Conservation (phyloP, 2,888 invertebrate species). For the Sipha maydis region DNA sequence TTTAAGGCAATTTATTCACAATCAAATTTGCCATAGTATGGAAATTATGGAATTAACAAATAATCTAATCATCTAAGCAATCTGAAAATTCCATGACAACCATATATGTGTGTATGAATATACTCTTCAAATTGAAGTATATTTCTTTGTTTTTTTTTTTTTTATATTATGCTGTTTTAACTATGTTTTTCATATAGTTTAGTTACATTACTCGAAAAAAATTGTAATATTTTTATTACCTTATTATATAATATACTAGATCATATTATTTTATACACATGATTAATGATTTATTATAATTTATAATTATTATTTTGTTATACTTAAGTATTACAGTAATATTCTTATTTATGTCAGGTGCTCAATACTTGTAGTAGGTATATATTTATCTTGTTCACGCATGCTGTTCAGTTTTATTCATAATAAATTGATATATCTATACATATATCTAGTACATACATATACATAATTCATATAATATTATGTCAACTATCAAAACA, state of each 20-base stretch:
- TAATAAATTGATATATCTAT: not conserved
- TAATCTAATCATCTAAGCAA: not conserved
- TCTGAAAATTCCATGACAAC: conserved; percentile 8
- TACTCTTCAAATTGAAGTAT: not conserved
- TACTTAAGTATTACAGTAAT: conserved; percentile 1
- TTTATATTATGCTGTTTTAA: not conserved
- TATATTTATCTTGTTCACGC: conserved; percentile 35
- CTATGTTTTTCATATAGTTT: too few relatives aligned
- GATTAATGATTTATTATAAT: conserved; percentile 4
- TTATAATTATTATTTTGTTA: conserved; percentile 29
- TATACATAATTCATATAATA: too few relatives aligned
- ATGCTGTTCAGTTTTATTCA: conserved; percentile 16
- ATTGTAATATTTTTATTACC: not conserved
- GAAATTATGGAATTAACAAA: not conserved
- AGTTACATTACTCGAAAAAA: not conserved
- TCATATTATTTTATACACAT: not conserved
- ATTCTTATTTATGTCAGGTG: conserved; percentile 31
- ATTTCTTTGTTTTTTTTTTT: not conserved
- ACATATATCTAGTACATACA: too few relatives aligned
- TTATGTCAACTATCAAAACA: too few relatives aligned
- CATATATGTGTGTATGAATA: not conserved
- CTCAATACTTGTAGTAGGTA: conserved; percentile 43
- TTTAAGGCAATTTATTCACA: conserved; percentile 4
- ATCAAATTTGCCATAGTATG: not conserved
- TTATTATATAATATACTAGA: not conserved